phyloP scores from a whole-genome alignment of 2,888 invertebrate species.

The Sipha maydis region DNA sequence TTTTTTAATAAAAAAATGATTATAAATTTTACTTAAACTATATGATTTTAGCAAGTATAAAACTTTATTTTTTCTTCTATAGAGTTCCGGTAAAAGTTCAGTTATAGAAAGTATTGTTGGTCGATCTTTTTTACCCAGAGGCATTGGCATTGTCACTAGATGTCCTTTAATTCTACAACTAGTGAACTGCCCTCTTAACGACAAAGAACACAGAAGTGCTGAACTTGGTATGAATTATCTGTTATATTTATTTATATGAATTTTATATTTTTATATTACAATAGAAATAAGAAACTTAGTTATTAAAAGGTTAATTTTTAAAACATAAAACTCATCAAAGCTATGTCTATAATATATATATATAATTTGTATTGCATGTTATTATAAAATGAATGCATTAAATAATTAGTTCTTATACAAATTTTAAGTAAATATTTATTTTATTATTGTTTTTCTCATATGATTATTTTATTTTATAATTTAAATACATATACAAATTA shows the following conservation, averaged over 20 bases:
- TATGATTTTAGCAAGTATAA: background rate
- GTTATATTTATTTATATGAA: background rate
- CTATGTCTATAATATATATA: too few relatives aligned
- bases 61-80: background rate
- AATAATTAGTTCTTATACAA: too few relatives aligned
- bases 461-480: background rate
- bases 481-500: background rate
- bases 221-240: slow-evolving; percentile 79
- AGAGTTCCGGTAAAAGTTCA: slow-evolving; percentile 99
- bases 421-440: too few relatives aligned
- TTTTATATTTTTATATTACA: too few relatives aligned
- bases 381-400: too few relatives aligned
- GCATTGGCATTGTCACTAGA: slow-evolving; percentile 96
- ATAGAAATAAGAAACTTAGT: too few relatives aligned
- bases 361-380: too few relatives aligned
- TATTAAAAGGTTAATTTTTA: too few relatives aligned
- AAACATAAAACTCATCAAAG: too few relatives aligned
- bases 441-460: too few relatives aligned
- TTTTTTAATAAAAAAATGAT: background rate
- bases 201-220: slow-evolving; percentile 84
- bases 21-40: too few relatives aligned
- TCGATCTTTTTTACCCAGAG: slow-evolving; percentile 95
- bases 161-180: slow-evolving; percentile 94
- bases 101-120: slow-evolving; percentile 98
- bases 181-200: slow-evolving; percentile 89